A percentile compares a stretch with the other conserved stretches of the same genome.
Conservation (phyloP, 2,888 invertebrate genomes). For the Linyphia triangularis region DNA sequence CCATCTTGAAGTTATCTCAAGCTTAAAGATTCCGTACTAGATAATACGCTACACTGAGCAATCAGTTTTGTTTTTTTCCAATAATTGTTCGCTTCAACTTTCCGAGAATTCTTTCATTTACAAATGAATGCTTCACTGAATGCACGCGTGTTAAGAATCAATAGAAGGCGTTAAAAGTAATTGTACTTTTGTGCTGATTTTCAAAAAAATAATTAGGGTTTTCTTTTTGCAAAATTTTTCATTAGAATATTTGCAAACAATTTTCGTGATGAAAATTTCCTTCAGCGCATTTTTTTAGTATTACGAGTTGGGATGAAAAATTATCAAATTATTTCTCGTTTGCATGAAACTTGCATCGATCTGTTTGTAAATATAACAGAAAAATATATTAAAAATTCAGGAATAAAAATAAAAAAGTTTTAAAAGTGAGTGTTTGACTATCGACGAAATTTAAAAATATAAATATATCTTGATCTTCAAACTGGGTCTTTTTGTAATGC, state of each 20-base stretch:
- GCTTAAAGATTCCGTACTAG: slow-evolving; percentile 59
- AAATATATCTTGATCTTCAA: too few species aligned
- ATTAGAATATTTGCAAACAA: slow-evolving; percentile 22
- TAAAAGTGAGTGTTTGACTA: too few species aligned
- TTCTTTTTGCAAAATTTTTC: slow-evolving; percentile 33
- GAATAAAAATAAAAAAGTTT: too few species aligned
- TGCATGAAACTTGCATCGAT: too few species aligned
- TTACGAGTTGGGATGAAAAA: too few species aligned
- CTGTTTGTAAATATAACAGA: too few species aligned
- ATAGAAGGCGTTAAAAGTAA: slow-evolving; percentile 60
- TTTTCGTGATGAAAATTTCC: slow-evolving; percentile 17
- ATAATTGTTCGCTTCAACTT: slow-evolving; percentile 72
- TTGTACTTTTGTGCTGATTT: slow-evolving; percentile 57
- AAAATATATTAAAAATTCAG: too few species aligned
- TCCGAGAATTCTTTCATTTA: slow-evolving; percentile 65
- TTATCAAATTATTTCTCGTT: neutral
- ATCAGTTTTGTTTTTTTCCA: slow-evolving; percentile 70
- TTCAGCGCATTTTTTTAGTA: too few species aligned
- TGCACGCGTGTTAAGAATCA: slow-evolving; percentile 55
- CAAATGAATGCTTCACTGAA: slow-evolving; percentile 62
- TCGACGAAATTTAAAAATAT: too few species aligned
- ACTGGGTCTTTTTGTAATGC: too few species aligned
- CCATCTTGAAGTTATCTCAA: slow-evolving; percentile 60
- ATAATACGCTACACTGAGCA: slow-evolving; percentile 57
- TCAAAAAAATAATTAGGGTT: slow-evolving; percentile 57